phyloP scores from a whole-genome alignment of 1,140 invertebrate genomes.

The Ceratitis capitata region DNA sequence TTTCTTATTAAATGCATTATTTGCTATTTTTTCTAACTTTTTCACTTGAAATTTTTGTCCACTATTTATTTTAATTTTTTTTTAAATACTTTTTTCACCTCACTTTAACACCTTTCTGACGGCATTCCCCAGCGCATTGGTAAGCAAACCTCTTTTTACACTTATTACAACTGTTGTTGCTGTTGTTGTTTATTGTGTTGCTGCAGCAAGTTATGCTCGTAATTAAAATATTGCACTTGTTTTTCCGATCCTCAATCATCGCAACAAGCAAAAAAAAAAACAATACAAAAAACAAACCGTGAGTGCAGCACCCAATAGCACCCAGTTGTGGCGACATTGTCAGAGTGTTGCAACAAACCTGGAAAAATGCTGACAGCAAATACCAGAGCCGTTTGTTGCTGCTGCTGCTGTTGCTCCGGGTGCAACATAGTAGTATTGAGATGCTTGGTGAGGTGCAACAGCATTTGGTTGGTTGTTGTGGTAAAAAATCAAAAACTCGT shows the following conservation, averaged over 20 bases:
- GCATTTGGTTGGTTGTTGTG: neutral
- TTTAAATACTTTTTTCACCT: too few species aligned
- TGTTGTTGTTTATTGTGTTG: slow-evolving; percentile 45
- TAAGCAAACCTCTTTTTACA: neutral
- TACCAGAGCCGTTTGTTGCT: neutral
- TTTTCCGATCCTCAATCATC: slow-evolving; percentile 37
- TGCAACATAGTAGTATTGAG: neutral
- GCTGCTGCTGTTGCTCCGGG: neutral
- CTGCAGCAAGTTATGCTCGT: slow-evolving; percentile 45
- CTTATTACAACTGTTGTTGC: slow-evolving; percentile 42
- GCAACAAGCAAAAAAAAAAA: neutral
- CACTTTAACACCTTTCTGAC: too few species aligned
- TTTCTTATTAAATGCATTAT: too few species aligned
- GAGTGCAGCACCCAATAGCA: neutral
- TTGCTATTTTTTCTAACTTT: too few species aligned
- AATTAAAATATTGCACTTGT: slow-evolving; percentile 65
- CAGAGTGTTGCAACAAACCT: slow-evolving; percentile 34
- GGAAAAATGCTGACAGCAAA: slow-evolving; percentile 39
- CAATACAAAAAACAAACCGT: neutral
- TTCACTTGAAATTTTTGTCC: too few species aligned
- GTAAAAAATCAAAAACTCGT: slow-evolving; percentile 41
- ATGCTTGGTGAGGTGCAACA: neutral
- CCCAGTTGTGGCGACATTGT: slow-evolving; percentile 14
- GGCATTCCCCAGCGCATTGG: neutral
- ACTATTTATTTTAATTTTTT: too few species aligned